A percentile compares a stretch with the other conserved stretches of the same genome.
These are phyloP conservation scores for Nemapogon koenigi DNA, from an alignment of 2,888 invertebrate genomes.

Conservation along the genomic window DNA sequence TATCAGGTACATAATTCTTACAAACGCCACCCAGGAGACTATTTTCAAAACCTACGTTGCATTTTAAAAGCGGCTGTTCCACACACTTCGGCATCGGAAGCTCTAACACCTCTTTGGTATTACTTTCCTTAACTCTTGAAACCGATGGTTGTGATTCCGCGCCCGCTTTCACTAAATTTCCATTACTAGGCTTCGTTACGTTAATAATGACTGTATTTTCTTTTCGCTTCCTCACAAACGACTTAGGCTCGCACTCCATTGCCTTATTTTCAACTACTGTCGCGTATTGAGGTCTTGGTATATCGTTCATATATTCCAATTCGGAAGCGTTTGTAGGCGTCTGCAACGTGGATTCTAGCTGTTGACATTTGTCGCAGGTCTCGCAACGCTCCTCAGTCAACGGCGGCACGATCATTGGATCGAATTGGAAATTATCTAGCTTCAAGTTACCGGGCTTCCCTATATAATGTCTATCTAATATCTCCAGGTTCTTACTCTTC, in stretches of 20 bases:
- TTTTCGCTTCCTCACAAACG: slow-evolving; percentile 44
- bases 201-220: slow-evolving; percentile 54
- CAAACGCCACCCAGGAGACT: slow-evolving; percentile 69
- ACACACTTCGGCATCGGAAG: slow-evolving; percentile 62
- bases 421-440: slow-evolving; percentile 58
- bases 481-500: slow-evolving; percentile 75
- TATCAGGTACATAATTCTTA: slow-evolving; percentile 74
- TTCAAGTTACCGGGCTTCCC: slow-evolving; percentile 63
- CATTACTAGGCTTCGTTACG: slow-evolving; percentile 12
- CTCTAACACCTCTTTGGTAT: slow-evolving; percentile 60
- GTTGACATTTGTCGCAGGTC: slow-evolving; percentile 57
- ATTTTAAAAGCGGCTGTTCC: slow-evolving; percentile 20
- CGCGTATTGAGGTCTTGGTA: slow-evolving; percentile 47
- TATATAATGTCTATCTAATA: slow-evolving; percentile 64
- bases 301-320: slow-evolving; percentile 61
- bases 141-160: slow-evolving; percentile 16
- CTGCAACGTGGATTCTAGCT: slow-evolving; percentile 67
- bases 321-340: slow-evolving; percentile 83
- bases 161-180: neutral
- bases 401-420: slow-evolving; percentile 49
- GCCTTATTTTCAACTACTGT: slow-evolving; percentile 32
- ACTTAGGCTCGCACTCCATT: slow-evolving; percentile 37
- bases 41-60: slow-evolving; percentile 52
- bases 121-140: slow-evolving; percentile 11
- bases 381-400: slow-evolving; percentile 58